A percentile compares a stretch with the other conserved stretches of the same genome.
Evolutionary conservation across 2,888 invertebrate species (phyloP).

Genomic region (Ormia ochracea): DNA sequence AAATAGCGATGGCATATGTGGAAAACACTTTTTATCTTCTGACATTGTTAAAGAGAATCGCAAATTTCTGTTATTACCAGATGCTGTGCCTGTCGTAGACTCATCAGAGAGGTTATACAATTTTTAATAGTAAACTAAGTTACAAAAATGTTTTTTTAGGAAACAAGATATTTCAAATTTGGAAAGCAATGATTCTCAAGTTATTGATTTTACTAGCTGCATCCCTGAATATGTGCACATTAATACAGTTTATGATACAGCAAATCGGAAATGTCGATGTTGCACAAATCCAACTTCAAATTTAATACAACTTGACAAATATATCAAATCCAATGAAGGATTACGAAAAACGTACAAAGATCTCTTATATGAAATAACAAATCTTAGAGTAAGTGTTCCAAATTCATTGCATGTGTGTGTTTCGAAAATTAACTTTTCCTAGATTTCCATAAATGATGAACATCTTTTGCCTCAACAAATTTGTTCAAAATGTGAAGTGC

Average conservation of each 20-base stretch:
- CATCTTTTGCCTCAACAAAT: slow-evolving; percentile 38
- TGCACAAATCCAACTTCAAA: slow-evolving; percentile 30
- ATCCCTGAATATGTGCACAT: background rate
- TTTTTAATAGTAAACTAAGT: background rate
- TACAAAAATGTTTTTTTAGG: background rate
- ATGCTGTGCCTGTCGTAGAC: slow-evolving; percentile 1
- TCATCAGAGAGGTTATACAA: background rate
- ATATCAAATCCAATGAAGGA: background rate
- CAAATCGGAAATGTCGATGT: slow-evolving; percentile 33
- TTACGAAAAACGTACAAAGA: slow-evolving; percentile 29
- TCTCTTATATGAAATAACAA: slow-evolving; percentile 33
- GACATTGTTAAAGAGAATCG: slow-evolving; percentile 10
- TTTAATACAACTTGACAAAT: slow-evolving; percentile 18
- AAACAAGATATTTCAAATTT: background rate
- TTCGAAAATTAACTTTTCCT: background rate
- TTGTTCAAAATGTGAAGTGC: slow-evolving; percentile 35
- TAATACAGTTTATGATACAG: background rate
- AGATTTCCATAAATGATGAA: slow-evolving; percentile 21
- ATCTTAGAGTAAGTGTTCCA: slow-evolving; percentile 23
- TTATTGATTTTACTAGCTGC: background rate
- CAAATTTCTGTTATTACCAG: background rate
- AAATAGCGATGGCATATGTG: slow-evolving; percentile 10
- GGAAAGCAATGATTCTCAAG: background rate
- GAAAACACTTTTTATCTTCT: slow-evolving; percentile 3
- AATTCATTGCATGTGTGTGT: background rate